Evolutionary conservation across 2,797 vertebrate genomes (phyloP), one percentile per base, ranked within the genome.

Genomic region (Sebastes jordani): DNA sequence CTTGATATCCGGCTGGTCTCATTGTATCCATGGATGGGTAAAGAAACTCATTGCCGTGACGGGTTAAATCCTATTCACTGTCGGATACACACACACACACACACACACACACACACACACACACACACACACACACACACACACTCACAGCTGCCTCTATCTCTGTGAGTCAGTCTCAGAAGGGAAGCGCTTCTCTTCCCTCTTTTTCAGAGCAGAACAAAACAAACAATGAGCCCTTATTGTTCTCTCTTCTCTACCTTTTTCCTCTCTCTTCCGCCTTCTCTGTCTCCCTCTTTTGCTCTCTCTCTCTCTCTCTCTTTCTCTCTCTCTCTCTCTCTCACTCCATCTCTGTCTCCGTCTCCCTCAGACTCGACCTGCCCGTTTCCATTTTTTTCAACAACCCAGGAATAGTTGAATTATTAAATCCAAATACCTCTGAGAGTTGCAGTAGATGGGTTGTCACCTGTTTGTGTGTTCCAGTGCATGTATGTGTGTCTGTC

Each of bases 131-230:
- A 77, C 68, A 68, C 80, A 20, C 86, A 81, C 91, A 58, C 63
- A 13, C 73, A 60, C 79, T n/a, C 73, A 27, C 91, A 93, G 91
- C 92, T 92, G 93, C 90, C 88, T 92, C 92, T 92, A 93, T 94
- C 93, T 94, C 91, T 84, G 86, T 82, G 88, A 92, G 92, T 92
- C 89, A 87, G 93, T 95, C 94, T 93, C 91, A 89, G 92, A 95
- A 93, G 92, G 93, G 91, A 95, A 94, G 91, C 89, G 82, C 89
- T 92, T 92, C 92, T 93, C 91, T 94, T 95, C 87, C 89, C 90
- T 94, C 94, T 93, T 93, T 94, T 95, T 94, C 88, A 92, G 91
- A 94, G 91, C 90, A 92, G 94, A 93, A 95, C 94, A 95, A 95
- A 95, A 94, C 92, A 90, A 91, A 95, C 95, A 96, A 95, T 94